Conservation (phyloP, 1,140 invertebrate species). For the Bilobella aurantiaca region DNA sequence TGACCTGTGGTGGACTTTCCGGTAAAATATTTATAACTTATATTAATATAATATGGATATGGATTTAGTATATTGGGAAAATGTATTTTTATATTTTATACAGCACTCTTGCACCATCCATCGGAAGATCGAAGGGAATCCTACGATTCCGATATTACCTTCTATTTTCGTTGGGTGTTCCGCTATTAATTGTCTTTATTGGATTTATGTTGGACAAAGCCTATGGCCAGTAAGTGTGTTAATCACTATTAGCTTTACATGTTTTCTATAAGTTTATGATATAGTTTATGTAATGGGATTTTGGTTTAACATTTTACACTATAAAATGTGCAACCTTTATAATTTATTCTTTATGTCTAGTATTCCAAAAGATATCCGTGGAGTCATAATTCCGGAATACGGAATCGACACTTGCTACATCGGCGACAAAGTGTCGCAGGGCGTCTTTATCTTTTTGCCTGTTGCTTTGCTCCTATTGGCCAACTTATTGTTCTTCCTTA, state of each 20-base stretch:
- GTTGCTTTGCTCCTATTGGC: conserved; percentile 36
- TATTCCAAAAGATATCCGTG: neutral
- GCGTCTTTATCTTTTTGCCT: conserved; percentile 30
- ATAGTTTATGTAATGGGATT: no score
- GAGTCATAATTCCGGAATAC: conserved; percentile 20
- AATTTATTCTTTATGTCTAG: no score
- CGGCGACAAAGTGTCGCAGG: conserved; percentile 10
- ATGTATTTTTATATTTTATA: neutral
- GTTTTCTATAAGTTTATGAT: no score
- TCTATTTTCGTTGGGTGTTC: neutral
- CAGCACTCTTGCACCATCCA: neutral
- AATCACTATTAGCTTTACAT: no score
- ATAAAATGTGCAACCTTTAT: no score
- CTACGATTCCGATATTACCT: neutral
- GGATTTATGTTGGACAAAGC: conserved; percentile 1
- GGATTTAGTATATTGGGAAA: neutral
- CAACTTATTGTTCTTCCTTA: conserved; percentile 38
- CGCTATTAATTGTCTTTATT: neutral
- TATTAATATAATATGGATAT: neutral
- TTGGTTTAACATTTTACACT: no score
- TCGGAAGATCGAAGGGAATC: conserved; percentile 2
- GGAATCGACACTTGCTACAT: conserved; percentile 21
- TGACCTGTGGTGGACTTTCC: conserved; percentile 18
- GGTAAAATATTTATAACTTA: conserved; percentile 8
- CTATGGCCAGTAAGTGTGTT: neutral